Evolutionary conservation across 2,888 invertebrate genomes (phyloP).

Genomic region (Pherbina coryleti): DNA sequence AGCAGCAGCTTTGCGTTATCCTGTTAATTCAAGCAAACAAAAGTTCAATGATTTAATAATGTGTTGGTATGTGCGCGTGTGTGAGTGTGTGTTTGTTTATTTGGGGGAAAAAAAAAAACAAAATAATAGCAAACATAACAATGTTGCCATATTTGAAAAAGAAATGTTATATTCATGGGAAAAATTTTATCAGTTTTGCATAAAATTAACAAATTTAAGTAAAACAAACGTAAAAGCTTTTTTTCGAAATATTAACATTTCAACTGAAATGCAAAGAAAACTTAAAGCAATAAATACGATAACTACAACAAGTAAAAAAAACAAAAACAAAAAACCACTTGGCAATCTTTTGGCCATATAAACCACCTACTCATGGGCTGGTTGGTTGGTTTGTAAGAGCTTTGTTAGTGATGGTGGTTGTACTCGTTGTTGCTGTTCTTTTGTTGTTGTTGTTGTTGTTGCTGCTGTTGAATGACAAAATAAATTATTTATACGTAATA

Average conservation of each 20-base stretch:
- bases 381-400: neutral
- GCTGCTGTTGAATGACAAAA: constrained; percentile 42
- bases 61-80: neutral
- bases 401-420: neutral
- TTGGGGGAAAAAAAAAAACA: neutral
- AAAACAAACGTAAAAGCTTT: neutral
- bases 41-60: constrained; percentile 59
- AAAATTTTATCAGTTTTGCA: neutral
- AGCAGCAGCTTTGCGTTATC: constrained; percentile 25
- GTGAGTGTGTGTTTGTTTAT: constrained; percentile 1
- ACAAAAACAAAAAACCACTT: neutral
- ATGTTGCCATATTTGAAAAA: neutral
- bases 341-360: neutral
- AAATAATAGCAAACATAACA: neutral
- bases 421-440: neutral
- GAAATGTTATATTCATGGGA: neutral
- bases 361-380: neutral
- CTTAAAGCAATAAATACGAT: no score
- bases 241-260: neutral
- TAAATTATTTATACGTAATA: constrained; percentile 53
- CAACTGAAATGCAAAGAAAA: neutral
- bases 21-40: constrained; percentile 47
- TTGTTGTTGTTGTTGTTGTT: constrained; percentile 10
- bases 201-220: neutral
- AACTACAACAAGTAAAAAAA: no score